Conservation (phyloP, 1,140 invertebrate genomes). For the Megalopta genalis region DNA sequence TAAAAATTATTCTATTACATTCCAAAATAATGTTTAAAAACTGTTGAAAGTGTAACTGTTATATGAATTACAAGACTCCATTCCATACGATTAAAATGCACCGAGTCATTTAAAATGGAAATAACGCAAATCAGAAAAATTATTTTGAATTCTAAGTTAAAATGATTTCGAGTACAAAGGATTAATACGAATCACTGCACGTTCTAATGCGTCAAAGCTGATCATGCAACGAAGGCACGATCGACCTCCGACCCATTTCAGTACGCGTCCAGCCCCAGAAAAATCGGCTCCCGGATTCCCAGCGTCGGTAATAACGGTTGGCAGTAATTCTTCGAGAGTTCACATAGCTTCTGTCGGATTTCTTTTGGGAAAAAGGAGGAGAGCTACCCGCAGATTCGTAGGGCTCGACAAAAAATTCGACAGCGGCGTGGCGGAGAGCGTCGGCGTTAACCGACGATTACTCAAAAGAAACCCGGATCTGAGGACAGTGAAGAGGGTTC, state of each 20-base stretch:
- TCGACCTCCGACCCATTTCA: background rate
- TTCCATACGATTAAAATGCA: too few species aligned
- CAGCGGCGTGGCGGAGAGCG: background rate
- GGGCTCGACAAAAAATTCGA: background rate
- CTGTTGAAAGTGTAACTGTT: too few species aligned
- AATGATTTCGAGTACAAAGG: too few species aligned
- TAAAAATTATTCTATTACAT: too few species aligned
- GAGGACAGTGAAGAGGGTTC: slow-evolving; percentile 52
- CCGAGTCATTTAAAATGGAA: too few species aligned
- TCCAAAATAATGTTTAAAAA: too few species aligned
- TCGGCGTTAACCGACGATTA: slow-evolving; percentile 30
- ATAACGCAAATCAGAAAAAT: too few species aligned
- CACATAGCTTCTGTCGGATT: background rate
- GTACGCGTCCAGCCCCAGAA: background rate
- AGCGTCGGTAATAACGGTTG: background rate
- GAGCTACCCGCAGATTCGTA: slow-evolving; percentile 10
- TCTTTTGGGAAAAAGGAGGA: background rate
- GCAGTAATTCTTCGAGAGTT: background rate
- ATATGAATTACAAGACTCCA: too few species aligned
- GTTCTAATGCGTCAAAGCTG: too few species aligned
- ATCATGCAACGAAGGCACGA: too few species aligned
- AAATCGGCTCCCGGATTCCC: background rate
- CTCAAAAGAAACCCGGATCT: slow-evolving; percentile 45
- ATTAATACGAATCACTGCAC: too few species aligned
- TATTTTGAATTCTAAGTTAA: too few species aligned